Conservation (phyloP, 2,888 invertebrate genomes). For the Hydroisotoma schaefferi region DNA sequence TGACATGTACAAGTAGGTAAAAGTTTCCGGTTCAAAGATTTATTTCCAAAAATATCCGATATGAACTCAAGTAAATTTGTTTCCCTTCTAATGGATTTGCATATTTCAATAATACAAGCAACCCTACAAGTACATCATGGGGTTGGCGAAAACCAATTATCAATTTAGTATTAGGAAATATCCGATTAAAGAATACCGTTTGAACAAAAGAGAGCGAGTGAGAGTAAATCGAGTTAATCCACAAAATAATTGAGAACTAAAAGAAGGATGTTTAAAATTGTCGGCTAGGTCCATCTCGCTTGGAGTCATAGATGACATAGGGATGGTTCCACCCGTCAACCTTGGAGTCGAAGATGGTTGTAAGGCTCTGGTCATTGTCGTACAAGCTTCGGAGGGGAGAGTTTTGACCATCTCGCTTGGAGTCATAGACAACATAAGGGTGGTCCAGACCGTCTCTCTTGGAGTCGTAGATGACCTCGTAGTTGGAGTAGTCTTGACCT, state of each 20-base stretch:
- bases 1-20: too few relatives aligned
- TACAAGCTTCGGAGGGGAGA: constrained; percentile 26
- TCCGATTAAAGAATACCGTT: too few relatives aligned
- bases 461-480: constrained; percentile 38
- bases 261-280: constrained; percentile 14
- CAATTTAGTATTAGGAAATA: too few relatives aligned
- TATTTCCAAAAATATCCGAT: too few relatives aligned
- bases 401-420: constrained; percentile 35
- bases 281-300: constrained; percentile 27
- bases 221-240: too few relatives aligned
- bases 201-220: too few relatives aligned
- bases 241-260: not conserved
- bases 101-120: too few relatives aligned
- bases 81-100: too few relatives aligned
- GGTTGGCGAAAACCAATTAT: too few relatives aligned
- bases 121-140: too few relatives aligned
- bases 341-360: constrained; percentile 34
- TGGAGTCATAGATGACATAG: constrained; percentile 29
- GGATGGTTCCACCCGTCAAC: constrained; percentile 36
- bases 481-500: constrained; percentile 26
- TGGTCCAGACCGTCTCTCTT: constrained; percentile 35
- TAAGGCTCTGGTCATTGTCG: constrained; percentile 31
- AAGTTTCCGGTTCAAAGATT: too few relatives aligned
- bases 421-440: constrained; percentile 37
- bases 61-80: too few relatives aligned